Percentiles rank a stretch among this genome's conserved stretches.
These are phyloP conservation scores for Phortica magna DNA, from an alignment of 2,888 invertebrate genomes.

Conservation along the genomic window DNA sequence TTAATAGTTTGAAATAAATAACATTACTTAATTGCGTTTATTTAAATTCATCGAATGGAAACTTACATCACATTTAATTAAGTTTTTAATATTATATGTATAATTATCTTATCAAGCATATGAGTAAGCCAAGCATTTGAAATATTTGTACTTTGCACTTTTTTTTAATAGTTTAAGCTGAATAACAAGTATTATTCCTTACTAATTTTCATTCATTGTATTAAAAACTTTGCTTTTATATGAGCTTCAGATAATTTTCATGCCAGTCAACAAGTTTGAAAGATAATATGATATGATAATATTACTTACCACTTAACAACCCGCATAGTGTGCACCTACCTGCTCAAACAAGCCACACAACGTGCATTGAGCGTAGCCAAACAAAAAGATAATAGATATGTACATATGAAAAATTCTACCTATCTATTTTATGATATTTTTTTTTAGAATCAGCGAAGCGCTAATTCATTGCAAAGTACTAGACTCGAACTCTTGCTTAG, in stretches of 20 bases:
- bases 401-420: background rate
- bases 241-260: too few relatives aligned
- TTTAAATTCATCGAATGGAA: too few relatives aligned
- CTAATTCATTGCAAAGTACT: background rate
- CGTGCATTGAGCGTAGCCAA: background rate
- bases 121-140: too few relatives aligned
- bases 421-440: background rate
- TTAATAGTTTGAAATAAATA: too few relatives aligned
- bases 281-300: background rate
- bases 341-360: constrained; percentile 21
- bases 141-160: background rate
- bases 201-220: too few relatives aligned
- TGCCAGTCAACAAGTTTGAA: background rate
- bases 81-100: too few relatives aligned
- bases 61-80: too few relatives aligned
- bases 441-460: constrained; percentile 28
- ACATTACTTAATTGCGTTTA: too few relatives aligned
- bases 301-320: background rate
- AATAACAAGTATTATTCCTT: too few relatives aligned
- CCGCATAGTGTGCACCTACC: background rate
- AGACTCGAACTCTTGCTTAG: background rate
- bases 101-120: too few relatives aligned
- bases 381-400: background rate
- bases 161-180: background rate
- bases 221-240: too few relatives aligned